Conservation (phyloP, 2,888 invertebrate species). For the Diarsia brunnea region DNA sequence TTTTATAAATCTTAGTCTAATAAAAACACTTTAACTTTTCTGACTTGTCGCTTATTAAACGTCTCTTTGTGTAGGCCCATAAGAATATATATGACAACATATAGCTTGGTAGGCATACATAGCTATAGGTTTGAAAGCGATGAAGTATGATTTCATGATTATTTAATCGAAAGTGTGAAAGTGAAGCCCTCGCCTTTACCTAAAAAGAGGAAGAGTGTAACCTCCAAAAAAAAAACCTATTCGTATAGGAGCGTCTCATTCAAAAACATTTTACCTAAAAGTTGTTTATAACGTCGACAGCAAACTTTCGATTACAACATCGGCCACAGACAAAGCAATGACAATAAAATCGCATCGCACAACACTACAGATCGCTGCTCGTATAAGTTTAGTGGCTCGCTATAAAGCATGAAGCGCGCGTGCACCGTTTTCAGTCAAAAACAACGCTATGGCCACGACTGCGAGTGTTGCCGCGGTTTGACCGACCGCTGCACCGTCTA, state of each 20-base stretch:
- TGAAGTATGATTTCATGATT: neutral
- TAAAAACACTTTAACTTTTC: too few species aligned
- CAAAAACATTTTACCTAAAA: slow-evolving; percentile 1
- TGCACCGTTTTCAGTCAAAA: slow-evolving; percentile 90
- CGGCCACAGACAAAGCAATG: slow-evolving; percentile 21
- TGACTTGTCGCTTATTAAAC: neutral
- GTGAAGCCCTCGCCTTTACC: too few species aligned
- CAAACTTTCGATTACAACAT: slow-evolving; percentile 29
- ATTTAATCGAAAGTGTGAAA: neutral
- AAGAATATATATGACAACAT: too few species aligned
- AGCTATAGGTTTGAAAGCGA: too few species aligned
- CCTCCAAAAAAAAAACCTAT: neutral
- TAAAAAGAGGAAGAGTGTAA: too few species aligned
- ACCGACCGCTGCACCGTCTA: slow-evolving; percentile 79
- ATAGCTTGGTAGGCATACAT: too few species aligned
- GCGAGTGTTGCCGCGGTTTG: slow-evolving; percentile 84
- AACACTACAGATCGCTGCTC: slow-evolving; percentile 51
- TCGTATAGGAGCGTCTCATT: neutral
- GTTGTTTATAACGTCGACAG: neutral
- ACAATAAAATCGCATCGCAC: slow-evolving; percentile 38
- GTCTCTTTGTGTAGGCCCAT: neutral
- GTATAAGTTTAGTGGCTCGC: slow-evolving; percentile 75
- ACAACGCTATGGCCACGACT: slow-evolving; percentile 86
- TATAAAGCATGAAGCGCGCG: slow-evolving; percentile 83
- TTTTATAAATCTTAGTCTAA: too few species aligned